Base-by-base conservation (phyloP, 2,888 invertebrate species). In the Parasteatoda lunata region DNA sequence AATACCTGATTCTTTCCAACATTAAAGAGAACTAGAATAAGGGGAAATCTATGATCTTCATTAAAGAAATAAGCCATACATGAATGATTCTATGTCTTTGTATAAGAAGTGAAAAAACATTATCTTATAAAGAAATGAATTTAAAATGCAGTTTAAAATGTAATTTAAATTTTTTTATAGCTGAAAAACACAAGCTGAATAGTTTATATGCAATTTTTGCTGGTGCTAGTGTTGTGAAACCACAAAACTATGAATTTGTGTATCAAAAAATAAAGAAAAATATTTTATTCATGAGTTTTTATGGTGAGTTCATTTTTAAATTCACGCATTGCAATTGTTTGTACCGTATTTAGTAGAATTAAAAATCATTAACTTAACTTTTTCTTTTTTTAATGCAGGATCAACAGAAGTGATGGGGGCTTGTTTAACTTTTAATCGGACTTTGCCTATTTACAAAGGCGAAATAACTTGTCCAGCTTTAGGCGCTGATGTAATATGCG, bases 391-490 rank as follows among this genome's bases (percentile, higher is more conserved):
- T 51, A 13, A 11, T 72, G 7, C 51, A 80, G 80, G 80, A n/a
- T 49, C 66, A 9, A 80, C 80, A 9, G 80, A 80, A n/a, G 9
- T 51, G 0, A 51, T 80, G 72, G 72, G 80, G 45, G n/a, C 72
- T 6, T 4, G 30, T 51, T 11, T 72, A 9, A 4, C 30, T 7
- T 30, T 52, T 13, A 51, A 93, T 89, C 91, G 92, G 84, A 92
- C 91, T 15, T 90, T 93, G 11, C 93, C 93, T 5, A 93, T 94
- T 15, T 91, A 92, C 89, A 90, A 91, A 66, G 94, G 94, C 45
- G 93, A 94, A 90, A 93, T 94, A 73, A 93, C 94, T 91, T 91
- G 92, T 54, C 90, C 91, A 70, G 91, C 92, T 88, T 91, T 94
- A 72, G 94, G 94, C 45, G 93, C 93, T 92, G 92, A 93, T 89